Base-by-base conservation (phyloP, 2,797 vertebrate species). In the Leuciscus waleckii region DNA sequence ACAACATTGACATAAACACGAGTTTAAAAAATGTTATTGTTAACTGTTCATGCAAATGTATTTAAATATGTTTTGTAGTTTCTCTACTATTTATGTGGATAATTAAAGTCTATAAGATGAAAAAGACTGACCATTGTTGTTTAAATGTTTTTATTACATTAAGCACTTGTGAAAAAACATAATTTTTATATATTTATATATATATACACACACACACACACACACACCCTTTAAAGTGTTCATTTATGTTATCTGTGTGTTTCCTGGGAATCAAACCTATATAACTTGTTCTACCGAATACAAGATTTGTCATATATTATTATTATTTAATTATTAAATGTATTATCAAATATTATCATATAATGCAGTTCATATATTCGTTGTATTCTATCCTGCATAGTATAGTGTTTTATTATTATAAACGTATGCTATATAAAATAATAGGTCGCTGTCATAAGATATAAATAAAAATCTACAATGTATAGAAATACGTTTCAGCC, bases 21-120 rank as follows among this genome's bases (percentile, higher is more conserved):
- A 41, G 87, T 89, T 84, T 54, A 90, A 88, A 85, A 46, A 87
- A 83, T 90, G 91, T 91, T 91, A 93, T 93, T 91, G 93, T 92
- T 92, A 93, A 94, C 95, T 96, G 96, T 96, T 95, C 95, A 96
- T 95, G 96, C 94, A 97, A 96, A 97, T 96, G 97, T 97, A 98
- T 98, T 98, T 97, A 98, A 97, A 97, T 95, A 97, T 96, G 97
- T 97, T 95, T 94, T 97, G 98, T 97, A 97, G 96, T 98, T 98
- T 98, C 97, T 98, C 96, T 97, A 97, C 96, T 96, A 97, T 97
- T 98, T 96, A 97, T 97, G 97, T 98, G 97, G 94, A 97, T 97
- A 98, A 97, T 95, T 94, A 97, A 94, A 96, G 93, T 96, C 95
- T 99, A 95, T 95, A 93, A 92, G 91, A 93, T 89, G 79, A 73